A percentile compares a stretch with the other conserved stretches of the same genome.
Conservation (phyloP, 2,797 vertebrate genomes). For the Rhabdophis nuchalis region DNA sequence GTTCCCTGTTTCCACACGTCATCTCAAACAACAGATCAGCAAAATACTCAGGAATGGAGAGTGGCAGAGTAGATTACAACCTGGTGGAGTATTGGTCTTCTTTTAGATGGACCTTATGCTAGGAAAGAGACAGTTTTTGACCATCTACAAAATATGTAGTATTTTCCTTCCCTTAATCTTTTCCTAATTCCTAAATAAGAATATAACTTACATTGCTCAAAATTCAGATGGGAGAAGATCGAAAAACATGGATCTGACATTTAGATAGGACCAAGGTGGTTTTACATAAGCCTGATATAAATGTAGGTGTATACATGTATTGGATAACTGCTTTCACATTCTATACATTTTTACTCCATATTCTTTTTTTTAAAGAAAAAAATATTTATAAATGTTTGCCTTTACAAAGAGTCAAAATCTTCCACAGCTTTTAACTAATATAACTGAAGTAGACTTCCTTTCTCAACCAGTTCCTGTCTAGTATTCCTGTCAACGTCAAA, state of each 20-base stretch:
- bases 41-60: not conserved
- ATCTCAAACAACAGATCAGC: not conserved
- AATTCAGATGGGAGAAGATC: not conserved
- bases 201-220: not conserved
- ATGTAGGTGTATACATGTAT: not conserved
- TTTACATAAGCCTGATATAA: not conserved
- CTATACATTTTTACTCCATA: not conserved
- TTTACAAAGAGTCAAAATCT: not conserved
- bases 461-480: conserved; percentile 41
- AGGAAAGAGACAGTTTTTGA: not conserved
- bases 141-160: not conserved
- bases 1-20: not conserved
- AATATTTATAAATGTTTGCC: not conserved
- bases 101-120: not conserved
- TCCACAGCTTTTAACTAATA: not conserved
- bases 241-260: not conserved
- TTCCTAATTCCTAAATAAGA: not conserved
- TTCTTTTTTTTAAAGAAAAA: not conserved
- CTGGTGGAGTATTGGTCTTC: not conserved
- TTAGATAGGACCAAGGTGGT: not conserved
- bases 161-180: not conserved
- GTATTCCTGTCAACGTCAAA: conserved; percentile 52
- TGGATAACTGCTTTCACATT: not conserved
- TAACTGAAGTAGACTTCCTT: conserved; percentile 39
- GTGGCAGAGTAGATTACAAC: not conserved